Evolutionary conservation across 2,113 vertebrate species (phyloP).

Genomic region (Grantiella picta): DNA sequence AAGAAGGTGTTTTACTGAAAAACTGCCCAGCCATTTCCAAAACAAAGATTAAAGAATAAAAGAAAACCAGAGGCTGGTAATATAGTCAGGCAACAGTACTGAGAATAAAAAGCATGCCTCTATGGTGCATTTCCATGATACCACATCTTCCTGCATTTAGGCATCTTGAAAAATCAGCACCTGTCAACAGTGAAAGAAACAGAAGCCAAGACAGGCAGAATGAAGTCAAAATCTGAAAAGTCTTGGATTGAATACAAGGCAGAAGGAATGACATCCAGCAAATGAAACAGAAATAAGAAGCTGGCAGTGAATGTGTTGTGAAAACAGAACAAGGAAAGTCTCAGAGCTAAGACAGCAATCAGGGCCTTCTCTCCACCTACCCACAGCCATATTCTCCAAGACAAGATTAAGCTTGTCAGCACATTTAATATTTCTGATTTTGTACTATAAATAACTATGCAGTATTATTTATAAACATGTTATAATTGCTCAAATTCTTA

Average conservation of each 20-base stretch:
- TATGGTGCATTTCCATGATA: neutral
- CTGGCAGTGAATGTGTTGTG: neutral
- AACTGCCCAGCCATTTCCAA: neutral
- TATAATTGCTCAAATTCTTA: slow-evolving; percentile 64
- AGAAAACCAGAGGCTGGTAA: neutral
- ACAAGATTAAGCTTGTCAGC: neutral
- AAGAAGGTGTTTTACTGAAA: neutral
- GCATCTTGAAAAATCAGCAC: neutral
- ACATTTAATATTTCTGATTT: neutral
- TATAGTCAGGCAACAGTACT: neutral
- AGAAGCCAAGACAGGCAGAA: neutral
- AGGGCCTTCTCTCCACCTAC: neutral
- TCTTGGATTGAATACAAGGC: neutral
- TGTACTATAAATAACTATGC: neutral
- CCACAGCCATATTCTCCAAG: neutral
- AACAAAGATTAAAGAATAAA: neutral
- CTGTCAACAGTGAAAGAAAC: neutral
- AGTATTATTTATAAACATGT: neutral
- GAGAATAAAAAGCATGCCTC: neutral
- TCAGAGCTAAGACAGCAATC: neutral
- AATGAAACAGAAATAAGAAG: neutral
- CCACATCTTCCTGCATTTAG: neutral
- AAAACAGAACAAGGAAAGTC: neutral
- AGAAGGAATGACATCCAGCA: neutral
- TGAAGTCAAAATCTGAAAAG: neutral